Evolutionary conservation across 2,888 invertebrate genomes (phyloP), one percentile per base, ranked within the genome.

Genomic region (Acleris literana): DNA sequence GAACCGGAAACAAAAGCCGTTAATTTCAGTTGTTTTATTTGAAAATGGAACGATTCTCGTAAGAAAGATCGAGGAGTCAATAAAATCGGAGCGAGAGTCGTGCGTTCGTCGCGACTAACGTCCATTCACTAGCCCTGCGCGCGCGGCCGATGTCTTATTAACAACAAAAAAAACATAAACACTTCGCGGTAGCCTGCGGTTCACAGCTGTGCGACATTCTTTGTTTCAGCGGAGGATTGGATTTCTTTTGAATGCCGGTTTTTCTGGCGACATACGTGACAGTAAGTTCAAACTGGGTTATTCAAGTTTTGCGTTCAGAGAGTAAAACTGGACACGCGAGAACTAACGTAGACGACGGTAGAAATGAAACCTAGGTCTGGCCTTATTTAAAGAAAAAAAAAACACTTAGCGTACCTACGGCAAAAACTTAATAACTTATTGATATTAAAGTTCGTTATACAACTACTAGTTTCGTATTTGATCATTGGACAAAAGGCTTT

Each of bases 131-230:
- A 61, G 64, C 55, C 22, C 9, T 49, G 52, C 49, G 51, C 55
- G 63, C 65, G 58, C 64, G 54, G 39, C 52, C 60, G 43, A 46
- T 55, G 39, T 29, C 16, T 63, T 61, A 68, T 63, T 69, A 62
- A 64, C 64, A 64, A 60, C 49, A 63, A 69, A 69, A 70, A 59
- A 70, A 67, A 71, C 66, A 69, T 68, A 64, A 61, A 65, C 68
- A 63, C 33, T 48, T 51, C 60, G 60, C 11, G 55, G 59, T 61
- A 53, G 46, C n/a, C 29, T 33, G 29, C 17, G 17, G 57, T 17
- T 46, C 33, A 60, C 60, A 59, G 54, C 64, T 64, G 25, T 59
- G 55, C 55, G 57, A 49, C 55, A 17, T 46, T 16, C 46, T 64
- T 60, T 65, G 55, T 60, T 49, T 44, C 46, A 57, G 17, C 22